Evolutionary conservation across 1,140 invertebrate genomes (phyloP).

Genomic region (Drosophila seguyi): DNA sequence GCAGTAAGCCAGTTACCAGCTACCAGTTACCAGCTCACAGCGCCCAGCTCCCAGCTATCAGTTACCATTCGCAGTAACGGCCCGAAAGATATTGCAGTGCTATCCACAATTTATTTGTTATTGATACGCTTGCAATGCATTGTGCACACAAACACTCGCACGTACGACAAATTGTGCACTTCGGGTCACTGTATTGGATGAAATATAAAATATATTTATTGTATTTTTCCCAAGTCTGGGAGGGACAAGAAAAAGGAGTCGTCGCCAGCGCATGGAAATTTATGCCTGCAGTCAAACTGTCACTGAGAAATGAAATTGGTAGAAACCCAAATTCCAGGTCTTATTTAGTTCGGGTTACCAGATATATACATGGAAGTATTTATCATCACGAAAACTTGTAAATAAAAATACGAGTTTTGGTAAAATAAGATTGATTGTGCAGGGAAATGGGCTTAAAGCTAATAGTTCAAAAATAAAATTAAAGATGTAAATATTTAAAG

Average conservation of each 20-base stretch:
- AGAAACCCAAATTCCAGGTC: conserved; percentile 10
- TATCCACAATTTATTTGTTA: conserved; percentile 71
- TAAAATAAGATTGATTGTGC: not conserved
- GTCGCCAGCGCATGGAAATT: conserved; percentile 29
- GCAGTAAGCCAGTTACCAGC: conserved; percentile 31
- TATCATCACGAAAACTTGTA: not conserved
- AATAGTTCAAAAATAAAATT: not conserved
- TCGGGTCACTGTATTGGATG: conserved; percentile 6
- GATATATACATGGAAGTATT: not conserved
- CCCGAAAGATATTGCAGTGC: conserved; percentile 69
- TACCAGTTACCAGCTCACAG: conserved; percentile 23
- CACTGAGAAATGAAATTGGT: conserved; percentile 28
- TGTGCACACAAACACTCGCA: conserved; percentile 25
- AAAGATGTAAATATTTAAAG: not conserved
- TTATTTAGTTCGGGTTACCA: not conserved
- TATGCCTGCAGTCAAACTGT: conserved; percentile 50
- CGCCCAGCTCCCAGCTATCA: conserved; percentile 12
- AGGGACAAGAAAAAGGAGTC: conserved; percentile 6
- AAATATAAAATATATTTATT: conserved; percentile 70
- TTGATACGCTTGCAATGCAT: conserved; percentile 67
- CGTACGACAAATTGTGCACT: conserved; percentile 51
- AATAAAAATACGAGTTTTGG: too few species aligned
- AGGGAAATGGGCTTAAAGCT: too few species aligned
- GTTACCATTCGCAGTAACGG: conserved; percentile 26
- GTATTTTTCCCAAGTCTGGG: conserved; percentile 37